phyloP scores from a whole-genome alignment of 2,888 invertebrate species.

The Alloscopus bannaensis region DNA sequence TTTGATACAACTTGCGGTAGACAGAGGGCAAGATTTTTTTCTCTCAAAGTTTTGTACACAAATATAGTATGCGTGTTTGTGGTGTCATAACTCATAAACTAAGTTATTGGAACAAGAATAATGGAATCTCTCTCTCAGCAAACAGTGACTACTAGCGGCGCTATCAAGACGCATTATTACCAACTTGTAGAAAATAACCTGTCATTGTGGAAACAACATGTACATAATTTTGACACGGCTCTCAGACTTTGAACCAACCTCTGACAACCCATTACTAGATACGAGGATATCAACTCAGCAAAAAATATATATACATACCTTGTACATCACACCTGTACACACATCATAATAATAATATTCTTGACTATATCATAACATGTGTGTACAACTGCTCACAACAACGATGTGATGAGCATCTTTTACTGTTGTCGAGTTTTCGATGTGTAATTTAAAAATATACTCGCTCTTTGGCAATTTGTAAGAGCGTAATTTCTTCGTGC shows the following conservation, averaged over 20 bases:
- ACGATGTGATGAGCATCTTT: neutral
- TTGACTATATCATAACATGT: no score
- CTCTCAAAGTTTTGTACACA: no score
- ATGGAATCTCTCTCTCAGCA: neutral
- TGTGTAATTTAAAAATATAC: neutral
- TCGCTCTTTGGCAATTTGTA: constrained; percentile 3
- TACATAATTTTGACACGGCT: constrained; percentile 48
- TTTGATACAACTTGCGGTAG: no score
- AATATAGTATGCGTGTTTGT: no score
- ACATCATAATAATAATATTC: no score
- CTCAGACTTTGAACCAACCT: neutral
- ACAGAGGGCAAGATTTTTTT: no score
- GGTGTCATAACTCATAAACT: constrained; percentile 15
- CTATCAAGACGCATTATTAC: no score
- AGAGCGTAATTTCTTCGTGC: constrained; percentile 7
- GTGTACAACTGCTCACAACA: no score
- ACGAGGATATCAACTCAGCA: no score
- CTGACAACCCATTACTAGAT: constrained; percentile 9
- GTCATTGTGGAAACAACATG: constrained; percentile 35
- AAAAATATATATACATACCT: no score
- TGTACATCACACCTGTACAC: no score
- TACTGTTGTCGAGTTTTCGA: constrained; percentile 6
- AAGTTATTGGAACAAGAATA: constrained; percentile 37
- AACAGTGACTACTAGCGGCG: no score
- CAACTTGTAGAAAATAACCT: constrained; percentile 28